These are phyloP conservation scores for Onychostoma macrolepis DNA, from an alignment of 2,113 vertebrate species.

Conservation along the genomic window DNA sequence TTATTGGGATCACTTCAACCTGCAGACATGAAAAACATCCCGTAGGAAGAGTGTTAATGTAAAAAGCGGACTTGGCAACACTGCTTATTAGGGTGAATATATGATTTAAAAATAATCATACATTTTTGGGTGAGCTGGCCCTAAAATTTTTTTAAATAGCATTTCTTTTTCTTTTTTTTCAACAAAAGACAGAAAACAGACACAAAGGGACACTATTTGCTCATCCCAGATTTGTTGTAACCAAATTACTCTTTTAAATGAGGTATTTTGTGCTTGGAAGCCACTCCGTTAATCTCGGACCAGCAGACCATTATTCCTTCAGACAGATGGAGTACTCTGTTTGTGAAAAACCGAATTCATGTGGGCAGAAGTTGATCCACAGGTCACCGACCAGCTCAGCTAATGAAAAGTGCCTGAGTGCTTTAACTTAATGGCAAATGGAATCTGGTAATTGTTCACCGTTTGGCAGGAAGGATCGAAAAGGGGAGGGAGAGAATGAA, in stretches of 20 bases:
- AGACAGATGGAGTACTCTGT: constrained; percentile 25
- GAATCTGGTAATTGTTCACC: constrained; percentile 42
- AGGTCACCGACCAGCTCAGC: constrained; percentile 30
- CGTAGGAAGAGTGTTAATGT: too few relatives aligned
- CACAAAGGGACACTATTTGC: background rate
- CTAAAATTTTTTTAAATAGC: background rate
- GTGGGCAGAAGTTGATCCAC: constrained; percentile 33
- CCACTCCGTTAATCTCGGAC: constrained; percentile 14
- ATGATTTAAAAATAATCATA: background rate
- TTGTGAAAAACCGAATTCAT: constrained; percentile 6
- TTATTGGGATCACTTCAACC: too few relatives aligned
- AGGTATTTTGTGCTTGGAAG: constrained; percentile 18
- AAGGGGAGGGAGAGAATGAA: constrained; percentile 20
- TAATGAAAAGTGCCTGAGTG: constrained; percentile 44
- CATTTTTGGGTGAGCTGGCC: background rate
- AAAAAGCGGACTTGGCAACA: too few relatives aligned
- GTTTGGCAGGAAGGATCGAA: constrained; percentile 20
- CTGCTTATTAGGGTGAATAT: background rate
- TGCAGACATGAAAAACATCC: too few relatives aligned
- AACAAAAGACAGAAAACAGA: background rate
- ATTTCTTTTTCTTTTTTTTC: background rate
- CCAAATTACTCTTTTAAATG: constrained; percentile 7
- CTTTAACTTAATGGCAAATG: constrained; percentile 36
- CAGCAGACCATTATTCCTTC: constrained; percentile 28
- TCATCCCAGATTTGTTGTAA: constrained; percentile 9